Evolutionary conservation across 2,797 vertebrate genomes (phyloP).

Genomic region (Catharus ustulatus): DNA sequence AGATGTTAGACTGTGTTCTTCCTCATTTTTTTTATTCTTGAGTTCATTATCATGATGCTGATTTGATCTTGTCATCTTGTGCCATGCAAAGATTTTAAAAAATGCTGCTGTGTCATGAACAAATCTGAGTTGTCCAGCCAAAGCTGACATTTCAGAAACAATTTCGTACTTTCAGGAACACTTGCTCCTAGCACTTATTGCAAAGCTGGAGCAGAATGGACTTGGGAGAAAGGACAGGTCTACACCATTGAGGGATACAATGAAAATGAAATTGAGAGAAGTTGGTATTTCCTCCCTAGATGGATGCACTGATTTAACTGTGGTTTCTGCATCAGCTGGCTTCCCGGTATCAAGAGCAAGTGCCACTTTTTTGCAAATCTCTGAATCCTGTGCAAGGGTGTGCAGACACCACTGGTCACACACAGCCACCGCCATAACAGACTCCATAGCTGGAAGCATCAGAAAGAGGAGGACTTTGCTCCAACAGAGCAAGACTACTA

Average conservation of each 20-base stretch:
- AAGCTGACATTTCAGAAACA: neutral
- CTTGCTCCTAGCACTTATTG: neutral
- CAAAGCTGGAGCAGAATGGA: neutral
- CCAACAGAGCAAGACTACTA: neutral
- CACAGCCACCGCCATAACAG: neutral
- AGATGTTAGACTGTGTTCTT: fast-evolving
- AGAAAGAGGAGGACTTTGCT: neutral
- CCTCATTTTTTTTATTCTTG: neutral
- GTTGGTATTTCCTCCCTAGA: neutral
- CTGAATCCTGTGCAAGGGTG: neutral
- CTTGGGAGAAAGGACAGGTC: neutral
- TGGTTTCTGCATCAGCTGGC: neutral
- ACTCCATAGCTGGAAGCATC: neutral
- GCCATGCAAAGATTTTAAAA: neutral
- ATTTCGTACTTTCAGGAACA: neutral
- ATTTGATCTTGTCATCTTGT: neutral
- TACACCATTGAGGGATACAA: neutral
- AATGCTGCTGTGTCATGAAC: neutral
- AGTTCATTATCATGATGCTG: neutral
- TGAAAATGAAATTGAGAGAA: neutral
- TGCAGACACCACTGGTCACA: neutral
- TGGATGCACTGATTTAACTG: neutral
- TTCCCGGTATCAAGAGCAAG: neutral
- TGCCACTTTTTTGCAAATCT: neutral
- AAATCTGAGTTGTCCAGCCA: neutral